Evolutionary conservation across 2,797 vertebrate genomes (phyloP).

Genomic region (Remorina albescens): DNA sequence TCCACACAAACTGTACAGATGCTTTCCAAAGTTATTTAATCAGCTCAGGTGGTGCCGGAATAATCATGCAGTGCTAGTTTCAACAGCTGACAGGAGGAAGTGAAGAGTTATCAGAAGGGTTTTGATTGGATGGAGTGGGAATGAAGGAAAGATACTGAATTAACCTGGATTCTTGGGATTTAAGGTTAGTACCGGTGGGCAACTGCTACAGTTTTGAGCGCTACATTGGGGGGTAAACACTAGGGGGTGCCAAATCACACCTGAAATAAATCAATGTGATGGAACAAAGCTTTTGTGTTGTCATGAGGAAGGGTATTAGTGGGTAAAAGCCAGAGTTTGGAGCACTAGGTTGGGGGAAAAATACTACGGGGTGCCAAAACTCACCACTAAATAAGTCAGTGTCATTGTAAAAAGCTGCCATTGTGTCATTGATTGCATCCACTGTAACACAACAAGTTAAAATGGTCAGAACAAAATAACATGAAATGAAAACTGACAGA

Average conservation of each 20-base stretch:
- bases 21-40: conserved; percentile 7
- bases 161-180: conserved; percentile 47
- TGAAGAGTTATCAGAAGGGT: conserved; percentile 24
- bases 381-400: conserved; percentile 99
- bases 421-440: conserved; percentile 99
- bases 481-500: conserved; percentile 47
- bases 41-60: conserved; percentile 13
- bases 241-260: conserved; percentile 92
- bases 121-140: conserved; percentile 52
- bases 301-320: conserved; percentile 79
- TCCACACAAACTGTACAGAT: background rate
- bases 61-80: conserved; percentile 43
- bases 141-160: conserved; percentile 65
- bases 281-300: conserved; percentile 84
- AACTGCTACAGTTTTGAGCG: conserved; percentile 55
- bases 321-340: conserved; percentile 74
- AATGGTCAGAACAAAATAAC: conserved; percentile 58
- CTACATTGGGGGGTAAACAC: conserved; percentile 80
- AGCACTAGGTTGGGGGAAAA: conserved; percentile 68
- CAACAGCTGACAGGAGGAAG: conserved; percentile 19
- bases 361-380: conserved; percentile 91
- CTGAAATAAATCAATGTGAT: conserved; percentile 90
- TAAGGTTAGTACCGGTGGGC: conserved; percentile 83
- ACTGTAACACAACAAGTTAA: conserved; percentile 93
- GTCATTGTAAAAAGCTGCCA: conserved; percentile 99